These are phyloP conservation scores for Danio tinwini DNA, from an alignment of 2,797 vertebrate genomes.

Conservation along the genomic window DNA sequence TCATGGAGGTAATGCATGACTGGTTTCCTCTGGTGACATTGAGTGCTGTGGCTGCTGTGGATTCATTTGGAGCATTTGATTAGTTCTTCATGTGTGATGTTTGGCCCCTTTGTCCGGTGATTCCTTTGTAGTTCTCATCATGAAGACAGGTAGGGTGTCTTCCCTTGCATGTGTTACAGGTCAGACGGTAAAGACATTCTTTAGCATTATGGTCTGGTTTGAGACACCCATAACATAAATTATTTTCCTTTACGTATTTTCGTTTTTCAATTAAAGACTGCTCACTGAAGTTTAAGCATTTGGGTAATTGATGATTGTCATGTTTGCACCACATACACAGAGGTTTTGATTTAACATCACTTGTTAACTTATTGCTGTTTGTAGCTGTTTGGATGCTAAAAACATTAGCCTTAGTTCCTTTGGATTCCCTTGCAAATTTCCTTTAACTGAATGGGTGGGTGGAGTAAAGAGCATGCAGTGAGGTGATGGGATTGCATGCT, in stretches of 20 bases:
- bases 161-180: slow-evolving; percentile 44
- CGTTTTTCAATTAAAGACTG: slow-evolving; percentile 7
- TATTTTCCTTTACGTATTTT: slow-evolving; percentile 47
- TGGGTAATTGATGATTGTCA: slow-evolving; percentile 1
- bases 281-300: slow-evolving; percentile 1
- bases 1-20: slow-evolving; percentile 52
- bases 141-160: slow-evolving; percentile 50
- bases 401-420: slow-evolving; percentile 19
- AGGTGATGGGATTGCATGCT: background rate
- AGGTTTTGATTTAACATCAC: background rate
- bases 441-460: background rate
- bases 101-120: background rate
- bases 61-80: background rate
- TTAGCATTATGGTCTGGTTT: slow-evolving; percentile 49
- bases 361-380: background rate
- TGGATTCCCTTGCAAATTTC: background rate
- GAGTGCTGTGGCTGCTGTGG: slow-evolving; percentile 21
- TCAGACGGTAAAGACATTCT: slow-evolving; percentile 36
- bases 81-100: background rate
- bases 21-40: slow-evolving; percentile 14
- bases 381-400: slow-evolving; percentile 1
- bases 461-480: background rate
- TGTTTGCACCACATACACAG: slow-evolving; percentile 45
- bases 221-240: slow-evolving; percentile 53
- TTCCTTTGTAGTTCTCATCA: slow-evolving; percentile 26